These are phyloP conservation scores for Hirudinaria manillensis DNA, from an alignment of 2,888 invertebrate species.

Conservation along the genomic window DNA sequence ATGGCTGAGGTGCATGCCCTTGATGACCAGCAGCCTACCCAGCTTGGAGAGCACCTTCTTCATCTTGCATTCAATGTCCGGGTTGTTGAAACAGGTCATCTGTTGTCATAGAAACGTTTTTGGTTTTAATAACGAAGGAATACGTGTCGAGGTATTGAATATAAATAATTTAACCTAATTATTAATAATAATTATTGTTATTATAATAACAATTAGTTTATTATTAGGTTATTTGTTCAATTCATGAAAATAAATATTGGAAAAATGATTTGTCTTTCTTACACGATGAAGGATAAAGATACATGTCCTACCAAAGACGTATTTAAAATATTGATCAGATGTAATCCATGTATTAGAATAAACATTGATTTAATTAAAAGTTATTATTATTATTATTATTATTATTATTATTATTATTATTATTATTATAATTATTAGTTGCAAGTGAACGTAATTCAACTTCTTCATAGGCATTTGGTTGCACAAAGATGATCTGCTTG, in stretches of 20 bases:
- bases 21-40: slow-evolving; percentile 45
- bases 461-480: slow-evolving; percentile 44
- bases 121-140: too few relatives aligned
- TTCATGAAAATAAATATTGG: too few relatives aligned
- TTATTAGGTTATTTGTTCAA: too few relatives aligned
- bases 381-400: neutral
- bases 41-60: slow-evolving; percentile 41
- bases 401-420: neutral
- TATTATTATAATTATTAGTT: neutral
- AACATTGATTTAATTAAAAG: too few relatives aligned
- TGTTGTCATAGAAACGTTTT: slow-evolving; percentile 34
- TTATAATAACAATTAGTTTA: too few relatives aligned
- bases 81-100: slow-evolving; percentile 50
- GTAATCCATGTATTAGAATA: too few relatives aligned
- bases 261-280: too few relatives aligned
- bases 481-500: slow-evolving; percentile 61
- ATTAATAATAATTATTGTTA: neutral
- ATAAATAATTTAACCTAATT: neutral
- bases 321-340: too few relatives aligned
- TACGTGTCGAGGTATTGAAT: neutral
- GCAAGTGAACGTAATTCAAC: slow-evolving; percentile 34
- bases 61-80: slow-evolving; percentile 45
- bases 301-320: too few relatives aligned
- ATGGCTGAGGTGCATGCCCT: slow-evolving; percentile 46
- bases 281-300: too few relatives aligned